These are phyloP conservation scores for Chaetoderma sp. DNA, from an alignment of 2,888 invertebrate genomes.

Conservation along the genomic window DNA sequence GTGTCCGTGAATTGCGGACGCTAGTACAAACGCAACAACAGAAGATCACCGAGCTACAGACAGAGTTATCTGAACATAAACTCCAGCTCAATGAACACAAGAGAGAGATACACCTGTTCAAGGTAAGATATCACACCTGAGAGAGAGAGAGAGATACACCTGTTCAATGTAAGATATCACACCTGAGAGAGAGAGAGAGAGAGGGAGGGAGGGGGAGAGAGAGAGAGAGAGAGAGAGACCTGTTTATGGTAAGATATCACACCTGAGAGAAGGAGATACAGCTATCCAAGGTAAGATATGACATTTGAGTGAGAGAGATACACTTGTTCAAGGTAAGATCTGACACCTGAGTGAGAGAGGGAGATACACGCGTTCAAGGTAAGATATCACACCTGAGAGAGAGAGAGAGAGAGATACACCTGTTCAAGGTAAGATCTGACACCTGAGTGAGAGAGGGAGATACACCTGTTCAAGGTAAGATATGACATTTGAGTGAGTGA, in stretches of 20 bases:
- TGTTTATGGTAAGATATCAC: too few relatives aligned
- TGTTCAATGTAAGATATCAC: not conserved
- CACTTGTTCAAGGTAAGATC: conserved; percentile 82
- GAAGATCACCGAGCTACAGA: conserved; percentile 87
- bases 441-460: too few relatives aligned
- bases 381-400: not conserved
- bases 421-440: too few relatives aligned
- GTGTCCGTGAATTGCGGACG: conserved; percentile 87
- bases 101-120: conserved; percentile 86
- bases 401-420: too few relatives aligned
- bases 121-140: conserved; percentile 73
- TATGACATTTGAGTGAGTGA: too few relatives aligned
- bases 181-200: not conserved
- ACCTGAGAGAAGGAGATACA: too few relatives aligned
- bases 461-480: too few relatives aligned
- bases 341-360: not conserved
- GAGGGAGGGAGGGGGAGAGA: too few relatives aligned
- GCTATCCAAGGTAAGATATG: too few relatives aligned
- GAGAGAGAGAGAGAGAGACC: too few relatives aligned
- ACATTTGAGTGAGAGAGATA: conserved; percentile 86
- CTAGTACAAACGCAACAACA: conserved; percentile 88
- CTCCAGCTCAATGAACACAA: conserved; percentile 90
- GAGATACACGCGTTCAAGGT: not conserved
- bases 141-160: not conserved
- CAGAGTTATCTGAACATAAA: conserved; percentile 87